Conservation (phyloP, 2,113 vertebrate species). For the Rhodinocichla rosea region DNA sequence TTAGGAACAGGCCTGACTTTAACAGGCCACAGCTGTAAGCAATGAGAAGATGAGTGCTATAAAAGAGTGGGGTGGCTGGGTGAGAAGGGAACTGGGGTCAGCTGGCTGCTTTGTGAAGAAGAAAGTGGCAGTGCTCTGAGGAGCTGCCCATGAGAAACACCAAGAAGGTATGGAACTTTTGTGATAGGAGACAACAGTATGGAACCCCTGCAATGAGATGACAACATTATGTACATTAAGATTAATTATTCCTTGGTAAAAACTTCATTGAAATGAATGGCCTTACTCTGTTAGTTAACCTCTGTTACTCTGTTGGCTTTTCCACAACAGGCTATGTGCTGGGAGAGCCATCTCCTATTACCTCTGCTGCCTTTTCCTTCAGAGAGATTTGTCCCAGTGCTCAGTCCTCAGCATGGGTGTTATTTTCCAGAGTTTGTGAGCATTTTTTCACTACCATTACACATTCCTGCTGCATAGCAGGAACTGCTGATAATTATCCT, state of each 20-base stretch:
- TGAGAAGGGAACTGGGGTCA: too few species aligned
- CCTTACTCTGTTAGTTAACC: not conserved
- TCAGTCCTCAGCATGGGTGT: not conserved
- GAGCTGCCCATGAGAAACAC: too few species aligned
- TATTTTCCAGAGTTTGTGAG: not conserved
- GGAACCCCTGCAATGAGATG: too few species aligned
- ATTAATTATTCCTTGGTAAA: not conserved
- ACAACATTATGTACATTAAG: fast-evolving
- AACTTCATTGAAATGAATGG: not conserved
- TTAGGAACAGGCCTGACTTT: too few species aligned
- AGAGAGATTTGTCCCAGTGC: not conserved
- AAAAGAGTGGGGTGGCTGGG: too few species aligned
- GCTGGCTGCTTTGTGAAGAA: too few species aligned
- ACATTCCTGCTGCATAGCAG: not conserved
- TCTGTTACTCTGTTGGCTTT: not conserved
- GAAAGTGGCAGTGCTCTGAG: too few species aligned
- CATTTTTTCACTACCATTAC: not conserved
- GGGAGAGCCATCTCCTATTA: not conserved
- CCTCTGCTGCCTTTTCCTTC: not conserved
- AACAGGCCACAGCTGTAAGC: too few species aligned
- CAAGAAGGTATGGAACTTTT: too few species aligned
- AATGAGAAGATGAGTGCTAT: too few species aligned
- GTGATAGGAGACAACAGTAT: too few species aligned
- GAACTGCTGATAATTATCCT: not conserved
- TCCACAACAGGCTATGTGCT: not conserved